Evolutionary conservation across 1,140 invertebrate species (phyloP), one percentile per base, ranked within the genome.

Genomic region (Eupeodes corollae): DNA sequence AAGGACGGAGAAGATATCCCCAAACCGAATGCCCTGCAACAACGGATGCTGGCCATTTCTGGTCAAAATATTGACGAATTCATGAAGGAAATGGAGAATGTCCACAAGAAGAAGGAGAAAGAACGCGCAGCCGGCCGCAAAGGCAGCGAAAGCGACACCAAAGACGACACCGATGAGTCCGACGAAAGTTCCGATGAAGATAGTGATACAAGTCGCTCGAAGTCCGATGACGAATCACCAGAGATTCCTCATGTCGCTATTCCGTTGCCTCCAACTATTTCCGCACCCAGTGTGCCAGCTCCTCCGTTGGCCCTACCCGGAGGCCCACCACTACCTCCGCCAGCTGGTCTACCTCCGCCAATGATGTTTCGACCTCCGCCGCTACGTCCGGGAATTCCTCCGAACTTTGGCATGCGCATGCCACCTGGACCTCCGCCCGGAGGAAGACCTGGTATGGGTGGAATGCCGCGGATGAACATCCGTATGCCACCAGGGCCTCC

Each of bases 61-160:
- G 88, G 88, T 3, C 88, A 92, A 70, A 88, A 91, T 61, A 85
- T 91, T n/a, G 88, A 92, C 57, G 81, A 87, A 39, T 91, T 90
- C 58, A 91, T 91, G 83, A 86, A 88, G 61, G 88, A 91, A 73
- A 87, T 88, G 82, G 86, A 88, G 70, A 82, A 85, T 38, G 85
- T 86, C 0, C 84, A 88, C 56, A 82, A 80, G 52, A 86, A 84
- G 56, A 73, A 79, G 44, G 80, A 84, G 61, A 73, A 73, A 13
- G 77, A 81, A 53, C 69, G 77, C 55, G 76, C 76, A 9, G 78
- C 2, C 70, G 77, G 54, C 62, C 26, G 43, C 13, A 41, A 38
- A 1, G 44, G 39, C 16, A n/a, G 14, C 26, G 37, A 15, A 12
- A 35, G 57, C 51, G 37, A 47, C 39, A 34, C 47, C 19, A 21